Evolutionary conservation across 2,888 invertebrate species (phyloP).

Genomic region (Synanthedon vespiformis): DNA sequence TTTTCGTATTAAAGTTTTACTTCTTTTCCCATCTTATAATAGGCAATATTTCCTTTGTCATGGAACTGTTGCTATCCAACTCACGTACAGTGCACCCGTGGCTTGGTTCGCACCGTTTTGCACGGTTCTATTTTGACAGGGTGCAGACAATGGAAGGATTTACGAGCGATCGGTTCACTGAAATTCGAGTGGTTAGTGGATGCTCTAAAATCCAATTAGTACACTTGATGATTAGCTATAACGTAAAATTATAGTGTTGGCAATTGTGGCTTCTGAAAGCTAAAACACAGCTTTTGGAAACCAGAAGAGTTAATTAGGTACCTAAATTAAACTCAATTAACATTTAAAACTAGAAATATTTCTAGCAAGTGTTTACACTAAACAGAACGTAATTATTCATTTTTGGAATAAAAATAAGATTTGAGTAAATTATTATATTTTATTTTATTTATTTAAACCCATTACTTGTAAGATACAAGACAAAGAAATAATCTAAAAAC

Average conservation of each 20-base stretch:
- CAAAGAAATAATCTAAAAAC: constrained; percentile 16
- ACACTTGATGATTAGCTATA: neutral
- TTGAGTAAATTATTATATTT: no score
- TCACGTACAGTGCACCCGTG: constrained; percentile 21
- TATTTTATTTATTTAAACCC: neutral
- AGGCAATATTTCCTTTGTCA: neutral
- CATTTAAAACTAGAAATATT: no score
- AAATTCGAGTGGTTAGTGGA: constrained; percentile 1
- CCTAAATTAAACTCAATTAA: no score
- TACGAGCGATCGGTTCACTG: constrained; percentile 6
- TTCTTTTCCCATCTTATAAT: no score
- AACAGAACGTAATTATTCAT: no score
- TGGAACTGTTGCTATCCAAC: constrained; percentile 23
- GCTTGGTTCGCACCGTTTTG: neutral
- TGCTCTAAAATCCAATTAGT: neutral
- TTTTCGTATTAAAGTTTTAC: no score
- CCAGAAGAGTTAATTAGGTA: no score
- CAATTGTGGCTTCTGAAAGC: no score
- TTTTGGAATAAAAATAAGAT: no score
- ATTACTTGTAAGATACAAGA: constrained; percentile 2
- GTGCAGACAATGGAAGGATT: constrained; percentile 7
- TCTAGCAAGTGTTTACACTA: no score
- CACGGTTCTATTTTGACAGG: constrained; percentile 22
- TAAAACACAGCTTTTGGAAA: no score
- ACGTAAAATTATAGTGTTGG: neutral